phyloP scores from a whole-genome alignment of 2,113 vertebrate species.

The Misgurnus mizolepis region DNA sequence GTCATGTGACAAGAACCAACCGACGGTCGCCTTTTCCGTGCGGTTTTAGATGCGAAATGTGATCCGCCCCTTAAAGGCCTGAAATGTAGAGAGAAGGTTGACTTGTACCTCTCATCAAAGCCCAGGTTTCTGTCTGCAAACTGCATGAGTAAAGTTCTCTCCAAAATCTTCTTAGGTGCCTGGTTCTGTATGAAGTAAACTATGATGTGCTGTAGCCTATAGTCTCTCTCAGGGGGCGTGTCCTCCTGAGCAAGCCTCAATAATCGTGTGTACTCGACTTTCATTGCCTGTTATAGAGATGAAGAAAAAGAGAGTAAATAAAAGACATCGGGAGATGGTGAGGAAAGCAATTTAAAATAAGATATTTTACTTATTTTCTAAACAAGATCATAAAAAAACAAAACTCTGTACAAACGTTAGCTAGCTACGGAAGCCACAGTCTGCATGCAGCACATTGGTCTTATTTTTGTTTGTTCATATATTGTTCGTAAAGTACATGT shows the following conservation, averaged over 20 bases:
- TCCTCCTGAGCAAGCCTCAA: constrained; percentile 91
- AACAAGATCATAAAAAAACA: neutral
- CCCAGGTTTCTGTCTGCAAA: constrained; percentile 94
- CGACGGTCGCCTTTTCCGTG: too few species aligned
- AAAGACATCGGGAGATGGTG: neutral
- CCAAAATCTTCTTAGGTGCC: constrained; percentile 95
- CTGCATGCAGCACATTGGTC: neutral
- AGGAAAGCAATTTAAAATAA: too few species aligned
- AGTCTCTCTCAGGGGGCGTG: constrained; percentile 87
- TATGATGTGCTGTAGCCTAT: constrained; percentile 89
- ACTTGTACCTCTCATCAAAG: constrained; percentile 89
- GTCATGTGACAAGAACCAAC: too few species aligned
- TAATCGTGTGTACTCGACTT: constrained; percentile 90
- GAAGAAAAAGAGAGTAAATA: constrained; percentile 37
- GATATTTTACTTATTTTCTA: neutral
- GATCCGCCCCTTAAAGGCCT: too few species aligned
- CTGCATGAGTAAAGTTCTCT: constrained; percentile 92
- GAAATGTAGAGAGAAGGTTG: neutral
- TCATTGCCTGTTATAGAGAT: constrained; percentile 83
- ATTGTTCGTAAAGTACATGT: neutral
- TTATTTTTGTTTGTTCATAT: neutral
- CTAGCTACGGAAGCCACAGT: neutral
- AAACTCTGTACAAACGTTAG: neutral
- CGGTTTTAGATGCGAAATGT: too few species aligned
- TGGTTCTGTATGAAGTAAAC: constrained; percentile 97